A percentile compares a stretch with the other conserved stretches of the same genome.
Conservation (phyloP, 53 echinoderm and acorn worm species). For the Glandiceps talaboti region DNA sequence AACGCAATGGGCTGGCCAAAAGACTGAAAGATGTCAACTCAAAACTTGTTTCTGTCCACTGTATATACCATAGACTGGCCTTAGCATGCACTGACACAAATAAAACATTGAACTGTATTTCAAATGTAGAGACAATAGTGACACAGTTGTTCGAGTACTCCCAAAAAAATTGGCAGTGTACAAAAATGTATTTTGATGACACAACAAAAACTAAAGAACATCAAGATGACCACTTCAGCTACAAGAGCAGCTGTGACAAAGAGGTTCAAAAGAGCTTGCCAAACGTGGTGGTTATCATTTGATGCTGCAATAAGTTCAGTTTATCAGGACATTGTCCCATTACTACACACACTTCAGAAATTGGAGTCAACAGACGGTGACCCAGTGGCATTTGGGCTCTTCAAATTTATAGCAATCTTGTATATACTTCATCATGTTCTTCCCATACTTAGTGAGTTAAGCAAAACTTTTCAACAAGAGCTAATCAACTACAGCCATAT, state of each 20-base stretch:
- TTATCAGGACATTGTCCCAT: background rate
- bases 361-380: background rate
- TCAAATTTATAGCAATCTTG: background rate
- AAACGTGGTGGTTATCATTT: conserved; percentile 2
- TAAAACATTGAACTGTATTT: conserved; percentile 2
- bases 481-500: background rate
- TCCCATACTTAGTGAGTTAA: background rate
- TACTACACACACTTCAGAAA: background rate
- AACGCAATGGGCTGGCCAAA: background rate
- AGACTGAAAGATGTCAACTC: background rate
- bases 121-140: conserved; percentile 6
- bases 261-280: conserved; percentile 1
- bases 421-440: background rate
- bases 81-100: conserved; percentile 3
- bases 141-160: conserved; percentile 17
- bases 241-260: background rate
- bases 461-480: background rate
- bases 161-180: background rate
- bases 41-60: background rate
- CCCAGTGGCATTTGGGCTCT: background rate
- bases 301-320: background rate
- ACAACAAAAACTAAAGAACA: background rate
- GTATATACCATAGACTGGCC: conserved; percentile 1
- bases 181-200: background rate
- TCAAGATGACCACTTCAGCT: background rate